Percentiles rank a stretch among this genome's conserved stretches.
Evolutionary conservation across 2,113 vertebrate genomes (phyloP).

Genomic region (Alethe diademata): DNA sequence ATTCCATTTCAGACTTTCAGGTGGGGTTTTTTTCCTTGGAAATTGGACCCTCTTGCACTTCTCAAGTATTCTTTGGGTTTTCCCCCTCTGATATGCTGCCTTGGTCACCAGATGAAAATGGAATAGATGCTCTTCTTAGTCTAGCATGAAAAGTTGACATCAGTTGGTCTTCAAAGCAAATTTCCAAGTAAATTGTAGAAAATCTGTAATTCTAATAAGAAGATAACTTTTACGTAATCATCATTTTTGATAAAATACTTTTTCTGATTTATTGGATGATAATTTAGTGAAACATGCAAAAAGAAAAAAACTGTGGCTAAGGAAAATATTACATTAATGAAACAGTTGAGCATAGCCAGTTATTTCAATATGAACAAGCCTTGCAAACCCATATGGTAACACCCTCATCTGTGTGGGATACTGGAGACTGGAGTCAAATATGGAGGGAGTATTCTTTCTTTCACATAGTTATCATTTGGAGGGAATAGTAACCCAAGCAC

Average conservation of each 20-base stretch:
- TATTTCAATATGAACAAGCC: neutral
- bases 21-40: neutral
- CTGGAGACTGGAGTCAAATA: neutral
- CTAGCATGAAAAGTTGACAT: constrained; percentile 11
- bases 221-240: constrained; percentile 2
- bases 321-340: neutral
- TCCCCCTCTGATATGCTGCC: neutral
- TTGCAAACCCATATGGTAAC: neutral
- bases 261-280: neutral
- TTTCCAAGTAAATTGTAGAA: constrained; percentile 32
- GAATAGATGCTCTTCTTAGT: constrained; percentile 3
- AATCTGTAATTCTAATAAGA: constrained; percentile 46
- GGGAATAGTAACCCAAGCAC: neutral
- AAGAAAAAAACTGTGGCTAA: neutral
- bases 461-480: neutral
- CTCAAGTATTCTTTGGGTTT: neutral
- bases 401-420: neutral
- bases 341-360: neutral
- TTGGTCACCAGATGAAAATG: neutral
- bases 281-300: neutral
- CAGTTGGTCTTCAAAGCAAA: constrained; percentile 40
- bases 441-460: neutral
- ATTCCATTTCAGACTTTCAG: neutral
- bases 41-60: neutral
- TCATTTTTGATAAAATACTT: neutral